Percentiles rank a stretch among this genome's conserved stretches.
phyloP scores from a whole-genome alignment of 1,140 invertebrate species.

The Rhizoglyphus robini region DNA sequence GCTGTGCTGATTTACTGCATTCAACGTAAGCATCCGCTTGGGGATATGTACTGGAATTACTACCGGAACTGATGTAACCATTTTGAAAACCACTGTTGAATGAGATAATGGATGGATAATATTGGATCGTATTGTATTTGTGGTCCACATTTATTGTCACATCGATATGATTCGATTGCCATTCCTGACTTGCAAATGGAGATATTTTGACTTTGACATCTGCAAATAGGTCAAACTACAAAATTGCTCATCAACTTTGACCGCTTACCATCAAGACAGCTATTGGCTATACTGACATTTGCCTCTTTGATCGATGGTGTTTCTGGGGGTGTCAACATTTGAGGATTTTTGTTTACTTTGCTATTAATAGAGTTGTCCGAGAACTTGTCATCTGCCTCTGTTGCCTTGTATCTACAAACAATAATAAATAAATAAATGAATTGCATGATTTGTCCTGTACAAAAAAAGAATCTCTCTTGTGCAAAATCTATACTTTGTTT shows the following conservation, averaged over 20 bases:
- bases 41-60: too few relatives aligned
- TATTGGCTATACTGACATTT: too few relatives aligned
- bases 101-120: not conserved
- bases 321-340: not conserved
- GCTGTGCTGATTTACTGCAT: too few relatives aligned
- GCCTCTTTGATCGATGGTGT: not conserved
- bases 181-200: not conserved
- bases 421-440: too few relatives aligned
- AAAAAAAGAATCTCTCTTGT: not conserved
- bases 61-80: not conserved
- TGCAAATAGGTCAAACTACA: not conserved
- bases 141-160: constrained; percentile 2
- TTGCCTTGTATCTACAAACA: too few relatives aligned
- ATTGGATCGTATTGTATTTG: not conserved
- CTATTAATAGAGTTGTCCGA: not conserved
- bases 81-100: not conserved
- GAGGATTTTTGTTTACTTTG: not conserved
- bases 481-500: not conserved
- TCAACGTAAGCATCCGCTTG: too few relatives aligned
- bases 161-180: constrained; percentile 6
- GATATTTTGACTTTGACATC: not conserved
- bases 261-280: too few relatives aligned
- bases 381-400: not conserved
- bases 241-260: too few relatives aligned
- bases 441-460: too few relatives aligned